These are phyloP conservation scores for Dreissena polymorpha DNA, from an alignment of 1,140 invertebrate species.

Conservation along the genomic window DNA sequence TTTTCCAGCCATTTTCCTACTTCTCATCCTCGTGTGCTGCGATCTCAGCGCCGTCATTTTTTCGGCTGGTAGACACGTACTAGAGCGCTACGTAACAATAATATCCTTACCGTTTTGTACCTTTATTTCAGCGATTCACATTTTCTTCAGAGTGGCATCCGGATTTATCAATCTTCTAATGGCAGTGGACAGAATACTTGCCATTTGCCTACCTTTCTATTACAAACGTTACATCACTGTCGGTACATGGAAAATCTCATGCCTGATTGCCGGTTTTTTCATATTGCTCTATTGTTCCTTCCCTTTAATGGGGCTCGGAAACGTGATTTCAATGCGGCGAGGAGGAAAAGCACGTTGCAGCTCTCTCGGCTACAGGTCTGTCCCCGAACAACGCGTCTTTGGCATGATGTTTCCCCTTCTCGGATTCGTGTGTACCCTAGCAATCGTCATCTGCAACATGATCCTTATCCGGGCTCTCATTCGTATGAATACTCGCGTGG, in stretches of 20 bases:
- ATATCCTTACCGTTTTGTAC: conserved; percentile 3
- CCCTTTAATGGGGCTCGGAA: conserved; percentile 22
- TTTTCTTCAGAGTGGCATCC: conserved; percentile 13
- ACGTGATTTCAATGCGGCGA: background rate
- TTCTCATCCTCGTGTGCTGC: background rate
- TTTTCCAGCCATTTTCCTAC: conserved; percentile 30
- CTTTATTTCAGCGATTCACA: background rate
- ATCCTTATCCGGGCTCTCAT: conserved; percentile 14
- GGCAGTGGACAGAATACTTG: conserved; percentile 24
- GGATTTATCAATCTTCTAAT: conserved; percentile 24
- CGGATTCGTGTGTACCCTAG: conserved; percentile 1
- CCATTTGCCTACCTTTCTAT: conserved; percentile 26
- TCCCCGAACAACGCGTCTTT: conserved; percentile 5
- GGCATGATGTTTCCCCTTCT: conserved; percentile 10
- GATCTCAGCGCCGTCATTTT: conserved; percentile 19
- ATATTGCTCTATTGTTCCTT: background rate
- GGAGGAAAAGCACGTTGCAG: background rate
- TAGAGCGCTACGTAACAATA: background rate
- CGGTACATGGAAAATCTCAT: conserved; percentile 18
- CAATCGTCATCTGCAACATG: conserved; percentile 22
- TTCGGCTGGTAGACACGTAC: background rate
- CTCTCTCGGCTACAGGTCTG: background rate
- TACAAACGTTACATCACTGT: conserved; percentile 13
- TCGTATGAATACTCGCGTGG: conserved; percentile 7
- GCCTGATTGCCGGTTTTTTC: background rate